Base-by-base conservation (phyloP, 2,888 invertebrate genomes). In the Clusia tigrina region DNA sequence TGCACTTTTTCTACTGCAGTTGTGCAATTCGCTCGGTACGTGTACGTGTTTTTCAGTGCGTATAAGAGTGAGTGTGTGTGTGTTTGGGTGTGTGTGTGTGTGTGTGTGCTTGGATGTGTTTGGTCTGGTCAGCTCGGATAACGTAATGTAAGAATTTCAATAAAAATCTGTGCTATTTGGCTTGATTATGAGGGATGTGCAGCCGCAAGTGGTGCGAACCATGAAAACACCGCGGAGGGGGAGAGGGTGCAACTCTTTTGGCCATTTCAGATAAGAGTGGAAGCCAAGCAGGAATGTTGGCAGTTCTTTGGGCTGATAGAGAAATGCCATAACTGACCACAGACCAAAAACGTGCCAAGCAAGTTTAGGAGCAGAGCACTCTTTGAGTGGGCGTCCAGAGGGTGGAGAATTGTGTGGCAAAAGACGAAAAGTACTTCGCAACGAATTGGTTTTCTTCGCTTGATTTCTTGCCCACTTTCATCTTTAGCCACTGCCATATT, bases 151-250 rank as follows among this genome's bases (percentile, higher is more conserved):
- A 24, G 15, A 53, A 53, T 22, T 53, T 53, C 53, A 53, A 23
- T 23, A 24, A 24, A 37, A 53, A 53, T 53, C 53, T 53, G 22
- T 53, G 24, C 53, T 1, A 53, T 53, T 10, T 15, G 2, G 53
- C 53, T 53, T 53, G 53, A 53, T 53, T 53, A 53, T 53, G 53
- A 53, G 24, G 53, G 53, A 53, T 53, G 53, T 23, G 53, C 24
- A 32, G 12, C 32, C 32, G 12, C 32, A 32, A 9, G 32, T n/a
- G n/a, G n/a, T n/a, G n/a, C n/a, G n/a, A n/a, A n/a, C n/a, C n/a
- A n/a, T n/a, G n/a, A n/a, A n/a, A n/a, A n/a, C n/a, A n/a, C n/a
- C n/a, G n/a, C n/a, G n/a, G n/a, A n/a, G n/a, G n/a, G n/a, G n/a
- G n/a, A n/a, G n/a, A n/a, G n/a, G n/a, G n/a, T n/a, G n/a, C 6